A percentile compares a stretch with the other conserved stretches of the same genome.
Evolutionary conservation across 2,113 vertebrate genomes (phyloP).

Genomic region (Crocuta crocuta): DNA sequence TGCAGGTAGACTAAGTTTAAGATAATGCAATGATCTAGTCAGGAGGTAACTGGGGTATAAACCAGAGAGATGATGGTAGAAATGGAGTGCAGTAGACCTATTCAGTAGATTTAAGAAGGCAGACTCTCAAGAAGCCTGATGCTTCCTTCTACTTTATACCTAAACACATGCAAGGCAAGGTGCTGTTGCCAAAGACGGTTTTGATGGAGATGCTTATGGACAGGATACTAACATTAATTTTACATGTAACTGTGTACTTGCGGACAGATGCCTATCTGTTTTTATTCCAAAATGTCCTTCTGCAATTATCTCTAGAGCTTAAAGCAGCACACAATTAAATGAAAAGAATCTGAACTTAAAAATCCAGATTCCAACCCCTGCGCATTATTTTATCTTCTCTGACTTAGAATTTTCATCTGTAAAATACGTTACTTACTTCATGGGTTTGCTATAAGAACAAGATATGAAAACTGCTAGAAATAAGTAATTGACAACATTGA

Average conservation of each 20-base stretch:
- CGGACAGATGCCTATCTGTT: background rate
- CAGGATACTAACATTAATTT: background rate
- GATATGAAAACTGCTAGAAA: background rate
- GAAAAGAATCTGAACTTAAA: constrained; percentile 31
- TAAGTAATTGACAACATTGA: background rate
- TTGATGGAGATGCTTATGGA: background rate
- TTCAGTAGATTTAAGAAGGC: constrained; percentile 29
- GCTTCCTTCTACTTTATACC: constrained; percentile 33
- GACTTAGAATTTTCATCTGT: constrained; percentile 23
- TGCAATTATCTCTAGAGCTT: background rate
- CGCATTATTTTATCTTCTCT: background rate
- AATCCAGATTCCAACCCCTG: background rate
- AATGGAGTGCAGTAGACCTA: constrained; percentile 1
- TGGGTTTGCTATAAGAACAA: constrained; percentile 11
- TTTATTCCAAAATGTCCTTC: background rate
- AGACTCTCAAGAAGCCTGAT: constrained; percentile 36
- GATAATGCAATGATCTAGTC: background rate
- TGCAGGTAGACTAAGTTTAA: background rate
- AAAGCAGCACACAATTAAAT: constrained; percentile 3
- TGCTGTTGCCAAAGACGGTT: background rate
- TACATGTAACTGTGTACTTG: background rate
- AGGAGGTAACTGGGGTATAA: background rate
- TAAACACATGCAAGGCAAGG: constrained; percentile 30
- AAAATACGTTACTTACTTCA: background rate
- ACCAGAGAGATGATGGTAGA: background rate